A percentile compares a stretch with the other conserved stretches of the same genome.
These are phyloP conservation scores for Formica selysi DNA, from an alignment of 1,140 invertebrate genomes.

Conservation along the genomic window DNA sequence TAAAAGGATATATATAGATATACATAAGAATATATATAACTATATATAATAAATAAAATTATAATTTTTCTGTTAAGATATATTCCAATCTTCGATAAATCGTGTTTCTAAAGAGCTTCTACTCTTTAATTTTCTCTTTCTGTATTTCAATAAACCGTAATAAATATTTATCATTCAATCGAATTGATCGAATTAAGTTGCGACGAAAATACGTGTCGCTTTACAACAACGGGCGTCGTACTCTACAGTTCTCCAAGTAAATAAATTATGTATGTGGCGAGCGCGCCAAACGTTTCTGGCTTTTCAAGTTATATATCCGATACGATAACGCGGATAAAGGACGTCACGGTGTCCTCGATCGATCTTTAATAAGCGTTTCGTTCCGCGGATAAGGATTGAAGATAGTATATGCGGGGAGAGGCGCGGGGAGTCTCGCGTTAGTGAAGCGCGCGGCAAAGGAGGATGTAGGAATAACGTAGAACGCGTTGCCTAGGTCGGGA, in stretches of 20 bases:
- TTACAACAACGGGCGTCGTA: slow-evolving; percentile 25
- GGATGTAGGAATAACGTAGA: slow-evolving; percentile 68
- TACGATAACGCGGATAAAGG: slow-evolving; percentile 72
- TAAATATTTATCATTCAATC: slow-evolving; percentile 44
- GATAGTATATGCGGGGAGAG: slow-evolving; percentile 45
- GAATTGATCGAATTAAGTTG: slow-evolving; percentile 30
- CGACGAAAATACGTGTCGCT: slow-evolving; percentile 21
- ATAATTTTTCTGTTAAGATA: neutral
- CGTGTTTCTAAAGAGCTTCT: neutral
- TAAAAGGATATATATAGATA: neutral
- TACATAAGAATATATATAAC: neutral
- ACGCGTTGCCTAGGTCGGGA: slow-evolving; percentile 81
- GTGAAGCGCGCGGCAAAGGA: slow-evolving; percentile 37
- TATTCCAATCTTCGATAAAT: neutral
- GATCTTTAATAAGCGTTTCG: slow-evolving; percentile 77
- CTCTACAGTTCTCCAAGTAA: neutral
- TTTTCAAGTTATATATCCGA: slow-evolving; percentile 68
- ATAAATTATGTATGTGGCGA: slow-evolving; percentile 46
- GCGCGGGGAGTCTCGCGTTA: slow-evolving; percentile 49
- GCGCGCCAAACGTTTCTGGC: slow-evolving; percentile 52
- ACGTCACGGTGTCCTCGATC: slow-evolving; percentile 72
- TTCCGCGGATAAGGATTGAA: slow-evolving; percentile 69
- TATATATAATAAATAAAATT: neutral
- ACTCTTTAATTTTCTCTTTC: neutral
- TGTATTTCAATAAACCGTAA: neutral